Percentiles rank a stretch among this genome's conserved stretches.
Conservation (phyloP, 53 echinoderm and acorn worm genomes). For the Hippasteria phrygiana region DNA sequence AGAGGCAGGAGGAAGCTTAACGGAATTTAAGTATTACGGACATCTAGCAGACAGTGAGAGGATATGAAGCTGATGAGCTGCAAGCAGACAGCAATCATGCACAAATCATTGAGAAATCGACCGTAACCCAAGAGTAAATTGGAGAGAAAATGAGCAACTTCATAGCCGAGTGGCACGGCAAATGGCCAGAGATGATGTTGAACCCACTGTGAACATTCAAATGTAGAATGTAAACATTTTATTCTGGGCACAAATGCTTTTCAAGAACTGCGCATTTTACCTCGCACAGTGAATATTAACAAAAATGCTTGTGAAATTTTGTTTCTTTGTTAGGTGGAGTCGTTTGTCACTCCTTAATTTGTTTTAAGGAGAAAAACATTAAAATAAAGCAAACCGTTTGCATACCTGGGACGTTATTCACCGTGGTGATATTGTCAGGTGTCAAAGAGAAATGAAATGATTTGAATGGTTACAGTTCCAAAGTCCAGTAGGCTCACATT, state of each 20-base stretch:
- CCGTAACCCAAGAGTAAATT: neutral
- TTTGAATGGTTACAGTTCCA: conserved; percentile 14
- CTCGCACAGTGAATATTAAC: neutral
- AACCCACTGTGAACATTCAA: no score
- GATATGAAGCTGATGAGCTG: neutral
- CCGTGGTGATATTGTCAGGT: conserved; percentile 14
- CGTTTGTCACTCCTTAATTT: neutral
- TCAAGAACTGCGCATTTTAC: neutral
- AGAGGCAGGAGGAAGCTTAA: no score
- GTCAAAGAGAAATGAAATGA: neutral
- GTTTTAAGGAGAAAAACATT: neutral
- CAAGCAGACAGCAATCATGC: conserved; percentile 20
- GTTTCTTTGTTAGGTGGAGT: neutral
- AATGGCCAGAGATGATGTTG: no score
- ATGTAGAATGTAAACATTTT: neutral
- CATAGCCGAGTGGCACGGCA: neutral
- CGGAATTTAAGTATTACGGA: neutral
- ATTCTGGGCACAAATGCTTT: no score
- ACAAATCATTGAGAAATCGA: conserved; percentile 20
- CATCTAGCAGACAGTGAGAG: neutral
- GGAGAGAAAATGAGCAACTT: conserved; percentile 6
- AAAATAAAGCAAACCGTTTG: conserved; percentile 11
- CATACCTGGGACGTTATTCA: conserved; percentile 35
- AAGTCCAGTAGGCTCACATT: conserved; percentile 46
- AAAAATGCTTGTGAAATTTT: conserved; percentile 44